Percentiles rank a stretch among this genome's conserved stretches.
Evolutionary conservation across 2,113 vertebrate species (phyloP).

Genomic region (Ariopsis seemanni): DNA sequence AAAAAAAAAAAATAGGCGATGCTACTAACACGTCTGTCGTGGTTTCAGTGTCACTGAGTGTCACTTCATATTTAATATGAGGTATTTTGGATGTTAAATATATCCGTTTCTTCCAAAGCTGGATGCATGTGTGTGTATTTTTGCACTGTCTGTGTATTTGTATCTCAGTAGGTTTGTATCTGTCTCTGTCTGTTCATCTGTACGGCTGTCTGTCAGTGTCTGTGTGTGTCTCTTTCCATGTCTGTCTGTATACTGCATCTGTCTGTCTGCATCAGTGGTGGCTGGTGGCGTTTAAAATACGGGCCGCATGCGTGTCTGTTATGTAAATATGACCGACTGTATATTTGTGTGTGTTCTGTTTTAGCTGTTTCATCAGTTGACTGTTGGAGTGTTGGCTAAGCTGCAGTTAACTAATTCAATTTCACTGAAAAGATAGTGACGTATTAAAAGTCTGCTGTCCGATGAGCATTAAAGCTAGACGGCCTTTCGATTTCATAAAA

Average conservation of each 20-base stretch:
- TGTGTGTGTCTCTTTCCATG: not conserved
- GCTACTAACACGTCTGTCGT: conserved; percentile 44
- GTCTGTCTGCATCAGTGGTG: no score
- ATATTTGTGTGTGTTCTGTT: not conserved
- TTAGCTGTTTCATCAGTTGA: not conserved
- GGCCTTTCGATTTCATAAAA: no score
- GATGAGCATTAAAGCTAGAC: not conserved
- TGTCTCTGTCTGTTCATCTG: no score
- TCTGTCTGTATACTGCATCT: not conserved
- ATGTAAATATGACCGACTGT: not conserved
- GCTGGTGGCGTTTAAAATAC: not conserved
- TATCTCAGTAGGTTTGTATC: no score
- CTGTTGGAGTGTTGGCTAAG: not conserved
- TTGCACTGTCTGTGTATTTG: not conserved
- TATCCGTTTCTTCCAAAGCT: not conserved
- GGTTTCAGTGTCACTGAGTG: conserved; percentile 37
- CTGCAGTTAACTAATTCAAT: not conserved
- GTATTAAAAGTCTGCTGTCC: not conserved
- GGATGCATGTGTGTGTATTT: not conserved
- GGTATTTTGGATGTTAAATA: not conserved
- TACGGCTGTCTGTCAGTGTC: no score
- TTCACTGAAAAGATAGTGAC: not conserved
- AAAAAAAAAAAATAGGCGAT: conserved; percentile 64
- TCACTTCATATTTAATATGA: not conserved
- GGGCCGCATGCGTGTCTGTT: not conserved